These are phyloP conservation scores for Limnephilus rhombicus DNA, from an alignment of 2,888 invertebrate genomes.

Conservation along the genomic window DNA sequence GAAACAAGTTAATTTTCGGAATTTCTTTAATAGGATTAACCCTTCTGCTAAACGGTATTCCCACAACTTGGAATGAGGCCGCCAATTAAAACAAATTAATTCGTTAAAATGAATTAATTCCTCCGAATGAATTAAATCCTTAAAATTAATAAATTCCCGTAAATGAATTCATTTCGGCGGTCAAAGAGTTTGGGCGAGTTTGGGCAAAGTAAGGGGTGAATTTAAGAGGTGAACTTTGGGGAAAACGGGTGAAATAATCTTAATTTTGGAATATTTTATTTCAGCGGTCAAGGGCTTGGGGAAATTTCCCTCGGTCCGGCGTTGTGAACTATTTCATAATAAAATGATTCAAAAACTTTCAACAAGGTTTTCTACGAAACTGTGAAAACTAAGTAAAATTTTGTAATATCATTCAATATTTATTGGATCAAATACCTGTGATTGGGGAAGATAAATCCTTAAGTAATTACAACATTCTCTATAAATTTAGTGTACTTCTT, in stretches of 20 bases:
- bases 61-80: background rate
- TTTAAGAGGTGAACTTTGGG: background rate
- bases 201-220: background rate
- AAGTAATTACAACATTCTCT: too few species aligned
- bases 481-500: too few species aligned
- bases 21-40: conserved; percentile 41
- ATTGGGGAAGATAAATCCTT: too few species aligned
- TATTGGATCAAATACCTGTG: too few species aligned
- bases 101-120: conserved; percentile 34
- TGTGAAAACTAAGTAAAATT: too few species aligned
- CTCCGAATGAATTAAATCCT: conserved; percentile 26
- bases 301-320: background rate
- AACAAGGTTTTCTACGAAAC: too few species aligned
- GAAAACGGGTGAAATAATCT: conserved; percentile 15
- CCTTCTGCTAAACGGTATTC: conserved; percentile 17
- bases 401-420: too few species aligned
- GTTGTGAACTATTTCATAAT: background rate
- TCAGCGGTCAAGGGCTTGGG: conserved; percentile 32
- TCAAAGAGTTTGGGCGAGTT: conserved; percentile 24
- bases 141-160: conserved; percentile 44
- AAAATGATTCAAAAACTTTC: background rate
- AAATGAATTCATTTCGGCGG: conserved; percentile 43
- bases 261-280: conserved; percentile 44
- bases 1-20: conserved; percentile 31
- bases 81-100: conserved; percentile 37